A percentile compares a stretch with the other conserved stretches of the same genome.
Evolutionary conservation across 2,797 vertebrate species (phyloP).

Genomic region (Morus bassanus): DNA sequence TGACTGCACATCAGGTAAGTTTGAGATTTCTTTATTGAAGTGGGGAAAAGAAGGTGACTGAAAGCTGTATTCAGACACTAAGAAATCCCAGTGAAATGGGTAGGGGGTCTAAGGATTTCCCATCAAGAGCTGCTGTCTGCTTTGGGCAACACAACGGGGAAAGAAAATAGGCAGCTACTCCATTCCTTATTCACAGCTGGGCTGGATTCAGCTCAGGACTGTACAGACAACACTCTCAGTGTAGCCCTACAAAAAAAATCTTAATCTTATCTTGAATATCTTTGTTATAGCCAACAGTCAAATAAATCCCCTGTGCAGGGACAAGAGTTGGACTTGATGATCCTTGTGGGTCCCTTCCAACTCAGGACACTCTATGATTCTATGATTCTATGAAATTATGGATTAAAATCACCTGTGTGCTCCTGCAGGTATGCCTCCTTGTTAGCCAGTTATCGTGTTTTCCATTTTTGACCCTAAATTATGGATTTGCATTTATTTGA

Average conservation of each 20-base stretch:
- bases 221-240: not conserved
- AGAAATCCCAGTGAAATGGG: not conserved
- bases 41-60: not conserved
- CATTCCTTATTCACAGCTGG: not conserved
- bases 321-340: too few species aligned
- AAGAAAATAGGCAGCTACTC: not conserved
- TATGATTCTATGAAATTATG: not conserved
- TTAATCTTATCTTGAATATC: not conserved
- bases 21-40: not conserved
- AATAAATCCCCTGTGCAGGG: not conserved
- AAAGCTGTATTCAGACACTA: not conserved
- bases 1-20: conserved; percentile 80
- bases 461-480: not conserved
- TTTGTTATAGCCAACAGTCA: not conserved
- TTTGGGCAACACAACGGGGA: not conserved
- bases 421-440: not conserved
- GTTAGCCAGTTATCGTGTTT: not conserved
- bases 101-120: not conserved
- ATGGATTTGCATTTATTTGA: not conserved
- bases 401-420: not conserved
- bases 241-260: not conserved
- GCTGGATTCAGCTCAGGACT: not conserved
- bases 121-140: not conserved
- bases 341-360: too few species aligned
- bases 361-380: too few species aligned